These are phyloP conservation scores for Pseudochirops corinnae DNA, from an alignment of 2,797 vertebrate species.

Conservation along the genomic window DNA sequence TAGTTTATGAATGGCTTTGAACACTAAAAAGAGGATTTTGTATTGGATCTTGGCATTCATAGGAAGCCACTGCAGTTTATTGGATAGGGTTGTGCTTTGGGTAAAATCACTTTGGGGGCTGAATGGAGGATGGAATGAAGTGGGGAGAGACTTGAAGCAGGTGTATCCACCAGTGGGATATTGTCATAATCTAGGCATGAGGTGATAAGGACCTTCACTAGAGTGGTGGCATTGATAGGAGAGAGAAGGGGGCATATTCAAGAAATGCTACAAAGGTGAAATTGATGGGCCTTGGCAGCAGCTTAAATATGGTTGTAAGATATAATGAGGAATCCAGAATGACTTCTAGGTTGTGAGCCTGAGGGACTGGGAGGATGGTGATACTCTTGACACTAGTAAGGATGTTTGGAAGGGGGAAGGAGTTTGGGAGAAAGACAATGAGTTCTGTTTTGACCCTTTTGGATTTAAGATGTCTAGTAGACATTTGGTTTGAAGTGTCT, in stretches of 20 bases:
- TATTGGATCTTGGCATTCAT: background rate
- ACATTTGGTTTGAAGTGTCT: background rate
- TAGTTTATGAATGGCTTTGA: background rate
- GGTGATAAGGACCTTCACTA: background rate
- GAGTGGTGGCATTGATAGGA: background rate
- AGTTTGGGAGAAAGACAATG: background rate
- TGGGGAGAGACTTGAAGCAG: background rate
- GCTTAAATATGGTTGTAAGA: background rate
- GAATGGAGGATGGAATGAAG: background rate
- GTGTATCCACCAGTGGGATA: background rate
- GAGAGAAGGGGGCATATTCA: background rate
- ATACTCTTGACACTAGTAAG: background rate
- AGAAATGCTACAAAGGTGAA: background rate
- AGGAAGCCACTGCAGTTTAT: background rate
- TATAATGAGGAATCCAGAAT: background rate
- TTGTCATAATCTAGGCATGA: background rate
- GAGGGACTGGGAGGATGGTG: background rate
- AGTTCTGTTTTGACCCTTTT: background rate
- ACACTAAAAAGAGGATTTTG: background rate
- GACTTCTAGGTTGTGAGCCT: background rate
- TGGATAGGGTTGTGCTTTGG: background rate
- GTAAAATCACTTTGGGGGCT: background rate
- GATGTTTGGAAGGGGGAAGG: background rate
- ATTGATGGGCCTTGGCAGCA: background rate
- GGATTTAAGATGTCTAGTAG: background rate